Evolutionary conservation across 2,113 vertebrate genomes (phyloP).

Genomic region (Rousettus leschenaultii): DNA sequence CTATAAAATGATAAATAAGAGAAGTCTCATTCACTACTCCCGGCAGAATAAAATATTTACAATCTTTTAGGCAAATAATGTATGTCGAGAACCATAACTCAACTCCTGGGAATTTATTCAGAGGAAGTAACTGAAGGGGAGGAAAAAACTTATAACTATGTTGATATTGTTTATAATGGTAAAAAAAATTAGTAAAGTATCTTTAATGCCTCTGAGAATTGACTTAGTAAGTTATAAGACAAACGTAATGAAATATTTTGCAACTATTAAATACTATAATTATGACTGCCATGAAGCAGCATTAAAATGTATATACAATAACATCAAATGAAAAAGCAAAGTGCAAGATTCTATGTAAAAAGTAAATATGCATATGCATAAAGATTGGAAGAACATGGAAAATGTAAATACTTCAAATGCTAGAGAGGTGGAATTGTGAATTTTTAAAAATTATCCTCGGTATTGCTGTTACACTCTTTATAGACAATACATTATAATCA

Average conservation of each 20-base stretch:
- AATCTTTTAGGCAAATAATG: background rate
- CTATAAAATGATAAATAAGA: background rate
- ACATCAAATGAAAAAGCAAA: conserved; percentile 3
- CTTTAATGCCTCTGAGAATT: conserved; percentile 9
- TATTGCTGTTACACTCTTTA: background rate
- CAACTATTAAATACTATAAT: conserved; percentile 1
- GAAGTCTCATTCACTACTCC: background rate
- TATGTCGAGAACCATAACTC: background rate
- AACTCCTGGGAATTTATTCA: background rate
- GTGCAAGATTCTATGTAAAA: background rate
- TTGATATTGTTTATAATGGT: background rate
- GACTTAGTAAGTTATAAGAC: background rate
- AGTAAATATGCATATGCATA: background rate
- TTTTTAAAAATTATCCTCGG: background rate
- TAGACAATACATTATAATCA: background rate
- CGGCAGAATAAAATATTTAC: background rate
- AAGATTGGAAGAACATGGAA: background rate
- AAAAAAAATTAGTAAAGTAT: background rate
- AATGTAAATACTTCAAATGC: background rate
- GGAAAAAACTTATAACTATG: background rate
- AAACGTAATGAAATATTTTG: conserved; percentile 21
- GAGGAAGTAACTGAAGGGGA: background rate
- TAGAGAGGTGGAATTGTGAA: background rate
- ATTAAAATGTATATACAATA: conserved; percentile 7
- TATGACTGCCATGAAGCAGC: background rate